Base-by-base conservation (phyloP, 1,140 invertebrate species). In the Neodiprion virginianus region DNA sequence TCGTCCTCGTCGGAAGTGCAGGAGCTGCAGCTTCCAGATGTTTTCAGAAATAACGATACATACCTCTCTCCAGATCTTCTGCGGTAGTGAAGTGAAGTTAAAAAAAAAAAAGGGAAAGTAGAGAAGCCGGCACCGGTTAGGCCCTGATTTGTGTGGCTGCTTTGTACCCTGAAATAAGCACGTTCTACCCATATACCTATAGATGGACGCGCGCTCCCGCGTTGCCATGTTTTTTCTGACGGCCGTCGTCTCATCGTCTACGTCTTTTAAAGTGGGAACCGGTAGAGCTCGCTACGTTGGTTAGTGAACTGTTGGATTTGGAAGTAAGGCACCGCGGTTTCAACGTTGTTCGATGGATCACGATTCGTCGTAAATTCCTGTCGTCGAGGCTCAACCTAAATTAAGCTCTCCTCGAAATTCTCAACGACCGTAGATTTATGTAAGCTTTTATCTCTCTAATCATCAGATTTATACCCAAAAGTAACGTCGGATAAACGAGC, bases 31-130 rank as follows among this genome's bases (percentile, higher is more conserved):
- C 72, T 69, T 53, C 75, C 79, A 80, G 76, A 80, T 80, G 77
- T 79, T 80, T 79, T 79, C 65, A 74, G 74, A 80, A 80, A 79
- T 80, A 78, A 80, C 79, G 76, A 74, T 49, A 67, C 28, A 2
- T 40, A 40, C 28, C 48, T 71, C 48, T 21, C 17, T 47, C 48
- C 14, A 40, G 48, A 50, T n/a, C 61, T 73, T n/a, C 1, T 69
- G 48, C 68, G 73, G 47, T 40, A 68, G 12, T 67, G 53, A 68
- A 21, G n/a, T 75, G 61, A 74, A 71, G 71, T 48, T 74, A 76
- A 73, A 17, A 21, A 7, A 21, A 47, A 75, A 40, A 61, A 61
- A 61, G 67, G 50, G 75, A 72, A 73, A 28, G 21, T 21, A 14
- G 67, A 67, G 73, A 47, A 47, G 23, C 47, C 48, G n/a, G 69